Evolutionary conservation across 2,888 invertebrate species (phyloP).

Genomic region (Pollenia amentaria): DNA sequence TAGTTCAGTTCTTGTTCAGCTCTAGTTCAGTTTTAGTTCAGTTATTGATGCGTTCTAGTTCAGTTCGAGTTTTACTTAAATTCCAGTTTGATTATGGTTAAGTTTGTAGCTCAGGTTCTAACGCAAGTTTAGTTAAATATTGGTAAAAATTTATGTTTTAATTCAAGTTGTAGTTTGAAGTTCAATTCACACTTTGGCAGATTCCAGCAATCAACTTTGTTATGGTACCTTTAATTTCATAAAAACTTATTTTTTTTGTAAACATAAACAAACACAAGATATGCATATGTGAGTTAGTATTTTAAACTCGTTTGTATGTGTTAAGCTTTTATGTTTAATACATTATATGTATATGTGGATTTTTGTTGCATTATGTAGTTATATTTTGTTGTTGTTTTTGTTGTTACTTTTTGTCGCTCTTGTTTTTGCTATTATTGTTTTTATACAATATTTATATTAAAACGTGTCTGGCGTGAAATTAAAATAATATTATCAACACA

Average conservation of each 20-base stretch:
- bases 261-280: neutral
- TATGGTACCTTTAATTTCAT: too few species aligned
- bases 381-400: conserved; percentile 34
- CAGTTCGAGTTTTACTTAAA: too few species aligned
- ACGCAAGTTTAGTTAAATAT: too few species aligned
- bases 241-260: neutral
- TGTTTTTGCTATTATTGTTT: conserved; percentile 72
- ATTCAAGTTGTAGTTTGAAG: too few species aligned
- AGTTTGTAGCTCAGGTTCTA: too few species aligned
- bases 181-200: too few species aligned
- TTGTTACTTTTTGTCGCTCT: conserved; percentile 54
- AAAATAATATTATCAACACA: conserved; percentile 80
- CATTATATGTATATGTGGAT: conserved; percentile 31
- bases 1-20: too few species aligned
- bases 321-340: conserved; percentile 24
- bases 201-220: too few species aligned
- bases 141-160: too few species aligned
- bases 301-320: conserved; percentile 21
- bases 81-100: too few species aligned
- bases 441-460: conserved; percentile 67
- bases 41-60: too few species aligned
- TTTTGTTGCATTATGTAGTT: conserved; percentile 36
- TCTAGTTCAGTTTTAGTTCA: too few species aligned
- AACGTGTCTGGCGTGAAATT: conserved; percentile 80
- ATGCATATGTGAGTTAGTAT: neutral